Evolutionary conservation across 2,113 vertebrate genomes (phyloP), one percentile per base, ranked within the genome.

Genomic region (Phylloscopus trochilus): DNA sequence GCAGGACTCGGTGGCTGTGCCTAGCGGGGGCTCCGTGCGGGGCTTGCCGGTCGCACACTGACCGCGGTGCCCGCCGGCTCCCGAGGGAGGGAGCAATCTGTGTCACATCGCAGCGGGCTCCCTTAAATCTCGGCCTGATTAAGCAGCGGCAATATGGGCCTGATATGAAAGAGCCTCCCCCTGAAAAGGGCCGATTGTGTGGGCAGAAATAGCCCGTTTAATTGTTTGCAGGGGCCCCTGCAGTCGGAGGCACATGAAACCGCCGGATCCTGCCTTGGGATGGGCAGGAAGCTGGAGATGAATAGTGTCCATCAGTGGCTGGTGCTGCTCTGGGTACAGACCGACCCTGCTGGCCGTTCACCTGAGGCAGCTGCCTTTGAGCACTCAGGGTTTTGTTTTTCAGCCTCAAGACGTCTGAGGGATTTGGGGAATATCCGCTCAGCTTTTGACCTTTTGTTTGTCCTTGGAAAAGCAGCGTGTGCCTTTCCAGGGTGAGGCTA

Each of bases 71-170:
- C 91, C 0, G 14, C 70, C 67, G 8, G 66, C 92, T 92, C 94
- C 94, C 11, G 10, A 64, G 84, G 74, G 78, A 95, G 43, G 51
- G 35, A 90, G 51, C 82, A 92, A 96, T 95, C 95, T 96, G 92
- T 96, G 95, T 95, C 94, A 95, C 77, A 92, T 95, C 94, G 75
- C 93, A 96, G 93, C 56, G 1, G 93, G 93, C 78, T 92, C 77
- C 93, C 88, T 92, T 88, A 88, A 91, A 95, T 68, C 95, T 88
- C 64, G 4, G 64, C 92, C 92, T 96, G 94, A 95, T 96, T 92
- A 97, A 94, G 90, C 13, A 0, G 26, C 60, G 88, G 64, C 93
- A 95, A 83, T 93, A 95, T 93, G 95, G 87, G 92, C 90, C 75
- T 2, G 23, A 47, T 79, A 63, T 20, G 58, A 94, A 87, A 85